Conservation (phyloP, 64 coral and sea anemone species). For the Pocillopora damicornis region DNA sequence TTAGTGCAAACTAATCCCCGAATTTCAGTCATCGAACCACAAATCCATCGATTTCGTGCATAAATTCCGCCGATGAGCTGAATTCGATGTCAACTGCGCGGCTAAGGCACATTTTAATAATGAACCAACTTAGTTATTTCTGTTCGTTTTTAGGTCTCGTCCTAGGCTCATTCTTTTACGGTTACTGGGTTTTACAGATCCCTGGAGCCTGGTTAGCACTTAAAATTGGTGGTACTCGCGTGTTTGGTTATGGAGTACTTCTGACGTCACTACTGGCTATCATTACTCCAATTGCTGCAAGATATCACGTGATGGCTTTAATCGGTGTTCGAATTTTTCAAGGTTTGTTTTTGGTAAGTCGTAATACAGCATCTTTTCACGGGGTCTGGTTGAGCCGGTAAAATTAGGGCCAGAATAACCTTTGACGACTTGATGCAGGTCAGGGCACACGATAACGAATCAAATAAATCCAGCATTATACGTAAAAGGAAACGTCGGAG, state of each 20-base stretch:
- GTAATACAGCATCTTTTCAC: not conserved
- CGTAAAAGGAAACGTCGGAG: no score
- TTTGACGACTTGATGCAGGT: no score
- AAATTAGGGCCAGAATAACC: not conserved
- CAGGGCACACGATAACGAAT: no score
- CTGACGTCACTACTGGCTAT: constrained; percentile 79
- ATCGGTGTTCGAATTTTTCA: constrained; percentile 91
- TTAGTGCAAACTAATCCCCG: no score
- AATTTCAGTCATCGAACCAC: no score
- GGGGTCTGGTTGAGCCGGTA: no score
- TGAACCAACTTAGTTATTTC: not conserved
- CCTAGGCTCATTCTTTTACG: constrained; percentile 96
- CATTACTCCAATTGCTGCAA: constrained; percentile 77
- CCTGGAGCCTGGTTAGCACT: constrained; percentile 96
- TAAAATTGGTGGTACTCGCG: constrained; percentile 92
- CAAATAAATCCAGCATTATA: no score
- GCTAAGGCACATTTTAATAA: not conserved
- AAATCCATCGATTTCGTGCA: no score
- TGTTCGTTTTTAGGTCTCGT: constrained; percentile 78
- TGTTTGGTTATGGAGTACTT: constrained; percentile 98
- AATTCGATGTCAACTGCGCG: no score
- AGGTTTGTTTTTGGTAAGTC: constrained; percentile 93
- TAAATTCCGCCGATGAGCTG: no score
- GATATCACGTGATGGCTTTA: constrained; percentile 82
- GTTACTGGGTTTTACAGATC: constrained; percentile 95